Evolutionary conservation across 2,888 invertebrate species (phyloP).

Genomic region (Piscicola geometra): DNA sequence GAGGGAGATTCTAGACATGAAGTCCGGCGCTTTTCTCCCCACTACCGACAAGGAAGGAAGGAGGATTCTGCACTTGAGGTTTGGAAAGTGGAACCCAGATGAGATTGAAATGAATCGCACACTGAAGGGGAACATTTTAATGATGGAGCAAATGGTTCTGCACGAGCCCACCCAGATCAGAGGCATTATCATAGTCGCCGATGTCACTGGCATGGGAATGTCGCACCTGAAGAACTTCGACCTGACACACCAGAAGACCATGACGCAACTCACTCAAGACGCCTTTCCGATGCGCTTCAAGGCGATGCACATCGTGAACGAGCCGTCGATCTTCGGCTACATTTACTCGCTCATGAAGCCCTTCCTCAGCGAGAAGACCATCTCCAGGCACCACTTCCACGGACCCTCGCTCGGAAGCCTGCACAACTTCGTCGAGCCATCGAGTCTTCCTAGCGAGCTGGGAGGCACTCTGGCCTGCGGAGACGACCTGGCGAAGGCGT

Average conservation of each 20-base stretch:
- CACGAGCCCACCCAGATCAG: constrained; percentile 62
- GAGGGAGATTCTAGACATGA: constrained; percentile 49
- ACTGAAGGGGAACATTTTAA: constrained; percentile 60
- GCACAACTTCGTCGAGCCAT: constrained; percentile 58
- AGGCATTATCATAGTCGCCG: constrained; percentile 57
- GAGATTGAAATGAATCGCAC: constrained; percentile 57
- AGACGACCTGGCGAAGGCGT: constrained; percentile 43
- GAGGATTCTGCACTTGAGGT: constrained; percentile 47
- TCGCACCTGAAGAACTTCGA: constrained; percentile 53
- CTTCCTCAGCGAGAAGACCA: constrained; percentile 78
- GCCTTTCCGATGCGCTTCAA: constrained; percentile 78
- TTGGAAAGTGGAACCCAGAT: constrained; percentile 55
- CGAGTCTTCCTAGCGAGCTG: constrained; percentile 62
- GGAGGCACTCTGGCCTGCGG: constrained; percentile 57
- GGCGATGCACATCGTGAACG: constrained; percentile 81
- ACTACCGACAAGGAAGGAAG: constrained; percentile 53
- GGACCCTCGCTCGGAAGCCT: constrained; percentile 57
- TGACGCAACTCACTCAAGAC: constrained; percentile 59
- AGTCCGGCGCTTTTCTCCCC: constrained; percentile 49
- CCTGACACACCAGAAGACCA: constrained; percentile 45
- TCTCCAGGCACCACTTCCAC: constrained; percentile 65
- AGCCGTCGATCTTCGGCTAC: constrained; percentile 82
- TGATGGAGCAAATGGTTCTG: constrained; percentile 57
- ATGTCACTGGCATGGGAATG: constrained; percentile 57
- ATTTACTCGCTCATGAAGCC: constrained; percentile 84